Evolutionary conservation across 2,797 vertebrate genomes (phyloP).

Genomic region (Spea hammondii): DNA sequence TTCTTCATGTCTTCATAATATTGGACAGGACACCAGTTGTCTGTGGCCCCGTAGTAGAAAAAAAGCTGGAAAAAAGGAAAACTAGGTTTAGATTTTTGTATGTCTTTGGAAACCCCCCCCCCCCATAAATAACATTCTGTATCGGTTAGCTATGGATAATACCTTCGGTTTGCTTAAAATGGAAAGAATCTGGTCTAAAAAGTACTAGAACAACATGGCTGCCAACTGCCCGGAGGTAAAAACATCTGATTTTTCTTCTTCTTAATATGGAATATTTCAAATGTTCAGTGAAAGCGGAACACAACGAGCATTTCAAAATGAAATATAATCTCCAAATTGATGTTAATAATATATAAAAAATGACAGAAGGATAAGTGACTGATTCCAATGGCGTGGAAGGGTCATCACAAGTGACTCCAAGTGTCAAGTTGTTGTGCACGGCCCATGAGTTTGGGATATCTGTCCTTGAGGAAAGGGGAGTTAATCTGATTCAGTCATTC

Average conservation of each 20-base stretch:
- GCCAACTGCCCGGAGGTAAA: slow-evolving; percentile 23
- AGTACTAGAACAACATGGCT: slow-evolving; percentile 16
- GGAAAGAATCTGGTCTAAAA: slow-evolving; percentile 22
- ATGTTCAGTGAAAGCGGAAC: not conserved
- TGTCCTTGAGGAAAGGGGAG: too few relatives aligned
- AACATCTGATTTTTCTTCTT: not conserved
- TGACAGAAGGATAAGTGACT: too few relatives aligned
- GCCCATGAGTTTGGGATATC: too few relatives aligned
- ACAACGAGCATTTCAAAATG: not conserved
- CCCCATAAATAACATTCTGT: not conserved
- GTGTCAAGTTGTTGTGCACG: too few relatives aligned
- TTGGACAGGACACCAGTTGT: slow-evolving; percentile 84
- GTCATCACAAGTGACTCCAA: too few relatives aligned
- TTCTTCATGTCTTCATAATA: slow-evolving; percentile 87
- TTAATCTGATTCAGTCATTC: too few relatives aligned
- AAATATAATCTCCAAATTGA: not conserved
- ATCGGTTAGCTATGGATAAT: slow-evolving; percentile 27
- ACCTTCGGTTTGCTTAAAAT: slow-evolving; percentile 41
- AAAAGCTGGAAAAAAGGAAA: slow-evolving; percentile 72
- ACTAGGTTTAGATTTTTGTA: not conserved
- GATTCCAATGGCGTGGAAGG: too few relatives aligned
- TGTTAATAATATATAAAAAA: not conserved
- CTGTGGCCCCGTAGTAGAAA: slow-evolving; percentile 86
- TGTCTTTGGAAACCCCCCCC: not conserved
- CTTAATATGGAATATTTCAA: not conserved